Evolutionary conservation across 2,113 vertebrate genomes (phyloP).

Genomic region (Passer domesticus): DNA sequence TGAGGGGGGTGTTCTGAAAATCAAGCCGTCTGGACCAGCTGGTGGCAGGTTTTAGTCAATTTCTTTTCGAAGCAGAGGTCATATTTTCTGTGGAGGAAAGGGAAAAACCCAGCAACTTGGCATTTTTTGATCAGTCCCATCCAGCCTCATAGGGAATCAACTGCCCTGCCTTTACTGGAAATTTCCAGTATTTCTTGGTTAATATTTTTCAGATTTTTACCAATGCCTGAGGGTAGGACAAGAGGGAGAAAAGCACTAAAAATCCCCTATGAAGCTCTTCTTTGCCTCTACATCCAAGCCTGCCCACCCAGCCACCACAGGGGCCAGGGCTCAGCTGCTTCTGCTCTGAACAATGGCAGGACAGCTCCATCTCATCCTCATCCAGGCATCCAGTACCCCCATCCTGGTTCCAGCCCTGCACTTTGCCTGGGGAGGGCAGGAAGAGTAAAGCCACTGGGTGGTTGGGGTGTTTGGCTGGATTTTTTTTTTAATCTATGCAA

Average conservation of each 20-base stretch:
- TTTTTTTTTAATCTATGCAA: background rate
- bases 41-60: background rate
- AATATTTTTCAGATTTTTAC: background rate
- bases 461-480: background rate
- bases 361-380: background rate
- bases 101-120: background rate
- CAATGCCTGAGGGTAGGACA: background rate
- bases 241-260: background rate
- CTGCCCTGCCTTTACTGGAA: background rate
- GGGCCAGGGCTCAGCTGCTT: background rate
- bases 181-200: background rate
- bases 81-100: background rate
- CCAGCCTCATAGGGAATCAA: rapidly evolving
- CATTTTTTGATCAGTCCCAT: background rate
- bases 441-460: background rate
- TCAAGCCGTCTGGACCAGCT: background rate
- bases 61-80: background rate
- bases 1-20: background rate
- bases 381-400: too few species aligned
- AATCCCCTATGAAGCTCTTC: rapidly evolving
- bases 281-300: rapidly evolving
- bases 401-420: background rate
- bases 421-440: background rate
- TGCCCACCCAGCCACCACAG: background rate
- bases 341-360: background rate